Base-by-base conservation (phyloP, 2,113 vertebrate genomes). In the Anguilla rostrata region DNA sequence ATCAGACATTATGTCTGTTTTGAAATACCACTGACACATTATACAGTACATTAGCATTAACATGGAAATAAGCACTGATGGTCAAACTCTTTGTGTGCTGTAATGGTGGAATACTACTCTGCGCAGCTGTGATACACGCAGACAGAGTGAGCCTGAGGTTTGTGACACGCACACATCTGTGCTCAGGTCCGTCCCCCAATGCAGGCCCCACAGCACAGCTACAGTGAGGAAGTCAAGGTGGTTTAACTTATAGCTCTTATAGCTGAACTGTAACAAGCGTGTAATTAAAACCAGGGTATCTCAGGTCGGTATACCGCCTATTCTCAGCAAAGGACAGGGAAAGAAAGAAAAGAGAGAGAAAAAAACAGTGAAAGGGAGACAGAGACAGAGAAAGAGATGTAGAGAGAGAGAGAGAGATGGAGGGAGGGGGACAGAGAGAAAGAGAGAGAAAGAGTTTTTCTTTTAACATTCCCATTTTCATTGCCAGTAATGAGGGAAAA, bases 211-310 rank as follows among this genome's bases (percentile, higher is more conserved):
- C n/a, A 84, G 71, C 83, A 39, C 43, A 86, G 84, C 78, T 86
- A 86, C 82, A 88, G 90, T 41, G 29, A 89, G 89, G 84, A 90
- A 91, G 92, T 90, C 56, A 86, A 91, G 88, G 91, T 85, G 90
- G 88, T 89, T 91, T 89, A 90, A 90, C 84, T 89, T 88, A 91
- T 85, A 86, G 89, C 84, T 56, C 60, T 89, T 88, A 91, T 85
- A 85, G 89, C 84, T 56, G 60, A 78, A 53, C 87, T 75, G 86
- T 90, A 92, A 92, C 79, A 88, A 84, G 29, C 16, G 22, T 88
- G 88, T 86, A 90, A 92, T 92, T 91, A 91, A 90, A 93, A 90
- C 86, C 87, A 90, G 86, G 85, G 83, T 85, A 87, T 87, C 85
- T 84, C 75, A 89, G 88, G 85, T 90, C 87, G 85, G 87, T 87